A percentile compares a stretch with the other conserved stretches of the same genome.
Evolutionary conservation across 2,113 vertebrate genomes (phyloP).

Genomic region (Crotalus helleri): DNA sequence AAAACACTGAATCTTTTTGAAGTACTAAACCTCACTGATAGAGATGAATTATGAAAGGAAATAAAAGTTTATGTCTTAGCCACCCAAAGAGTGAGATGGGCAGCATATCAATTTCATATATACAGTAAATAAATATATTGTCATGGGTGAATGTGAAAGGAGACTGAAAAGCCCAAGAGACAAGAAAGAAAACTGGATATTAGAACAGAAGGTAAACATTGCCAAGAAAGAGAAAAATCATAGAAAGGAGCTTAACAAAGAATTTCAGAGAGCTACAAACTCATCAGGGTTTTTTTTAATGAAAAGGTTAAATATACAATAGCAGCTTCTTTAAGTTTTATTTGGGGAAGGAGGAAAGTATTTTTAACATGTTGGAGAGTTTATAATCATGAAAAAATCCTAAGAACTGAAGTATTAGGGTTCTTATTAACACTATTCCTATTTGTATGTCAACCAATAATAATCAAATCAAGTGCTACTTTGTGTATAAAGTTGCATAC

Average conservation of each 20-base stretch:
- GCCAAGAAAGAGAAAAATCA: not conserved
- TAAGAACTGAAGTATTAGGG: not conserved
- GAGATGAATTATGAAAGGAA: not conserved
- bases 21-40: not conserved
- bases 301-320: not conserved
- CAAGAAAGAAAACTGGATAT: not conserved
- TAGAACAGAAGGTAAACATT: not conserved
- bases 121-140: not conserved
- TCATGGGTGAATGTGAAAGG: not conserved
- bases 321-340: not conserved
- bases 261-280: not conserved
- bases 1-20: not conserved
- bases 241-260: not conserved
- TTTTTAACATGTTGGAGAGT: not conserved
- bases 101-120: not conserved
- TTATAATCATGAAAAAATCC: not conserved
- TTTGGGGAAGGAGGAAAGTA: not conserved
- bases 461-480: not conserved
- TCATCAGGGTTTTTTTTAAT: not conserved
- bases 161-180: not conserved
- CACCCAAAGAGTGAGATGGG: not conserved
- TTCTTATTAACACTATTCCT: not conserved
- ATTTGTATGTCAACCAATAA: not conserved
- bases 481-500: not conserved
- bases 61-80: not conserved